Evolutionary conservation across 2,797 vertebrate genomes (phyloP).

Genomic region (Benthosema pterotum): DNA sequence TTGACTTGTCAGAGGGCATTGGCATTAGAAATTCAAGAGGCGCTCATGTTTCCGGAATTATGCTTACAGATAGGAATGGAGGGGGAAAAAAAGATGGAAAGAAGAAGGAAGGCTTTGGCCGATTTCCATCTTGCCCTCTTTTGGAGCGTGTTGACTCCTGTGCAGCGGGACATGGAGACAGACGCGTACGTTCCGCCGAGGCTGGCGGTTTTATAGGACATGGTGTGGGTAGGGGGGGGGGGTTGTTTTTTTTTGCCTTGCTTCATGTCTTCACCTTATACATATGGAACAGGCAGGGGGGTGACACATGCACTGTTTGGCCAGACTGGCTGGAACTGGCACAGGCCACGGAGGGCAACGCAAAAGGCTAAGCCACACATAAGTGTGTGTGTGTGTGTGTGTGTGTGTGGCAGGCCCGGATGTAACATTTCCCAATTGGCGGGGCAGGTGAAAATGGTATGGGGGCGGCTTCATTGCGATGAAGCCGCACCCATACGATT

Average conservation of each 20-base stretch:
- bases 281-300: constrained; percentile 28
- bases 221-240: constrained; percentile 1
- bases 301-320: too few species aligned
- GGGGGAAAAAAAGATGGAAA: too few species aligned
- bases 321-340: constrained; percentile 8
- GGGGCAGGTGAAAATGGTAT: too few species aligned
- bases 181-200: constrained; percentile 5
- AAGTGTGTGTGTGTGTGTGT: neutral
- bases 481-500: too few species aligned
- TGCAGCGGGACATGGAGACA: constrained; percentile 16
- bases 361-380: too few species aligned
- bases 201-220: constrained; percentile 15
- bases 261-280: constrained; percentile 25
- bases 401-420: too few species aligned
- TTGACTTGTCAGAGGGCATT: neutral
- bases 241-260: too few species aligned
- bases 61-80: neutral
- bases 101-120: constrained; percentile 10
- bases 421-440: too few species aligned
- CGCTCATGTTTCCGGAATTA: neutral
- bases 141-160: constrained; percentile 14
- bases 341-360: constrained; percentile 32
- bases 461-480: too few species aligned
- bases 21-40: neutral
- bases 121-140: constrained; percentile 13